These are phyloP conservation scores for Eurois occulta DNA, from an alignment of 2,888 invertebrate genomes.

Conservation along the genomic window DNA sequence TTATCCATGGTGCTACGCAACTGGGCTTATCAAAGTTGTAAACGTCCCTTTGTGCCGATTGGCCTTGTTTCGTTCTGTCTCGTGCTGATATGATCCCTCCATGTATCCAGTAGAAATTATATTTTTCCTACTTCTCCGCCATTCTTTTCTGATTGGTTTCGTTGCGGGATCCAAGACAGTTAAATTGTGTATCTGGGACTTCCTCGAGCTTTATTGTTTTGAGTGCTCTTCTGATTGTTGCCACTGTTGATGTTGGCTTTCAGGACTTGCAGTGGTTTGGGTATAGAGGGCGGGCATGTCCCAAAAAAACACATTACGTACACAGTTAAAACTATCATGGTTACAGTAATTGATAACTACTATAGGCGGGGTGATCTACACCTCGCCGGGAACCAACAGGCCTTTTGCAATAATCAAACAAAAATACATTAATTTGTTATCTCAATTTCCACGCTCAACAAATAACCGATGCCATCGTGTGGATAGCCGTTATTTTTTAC, in stretches of 20 bases:
- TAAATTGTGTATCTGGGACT: neutral
- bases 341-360: neutral
- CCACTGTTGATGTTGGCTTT: neutral
- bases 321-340: neutral
- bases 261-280: neutral
- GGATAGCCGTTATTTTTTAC: slow-evolving; percentile 57
- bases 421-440: slow-evolving; percentile 41
- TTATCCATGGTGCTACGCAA: neutral
- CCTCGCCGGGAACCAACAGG: neutral
- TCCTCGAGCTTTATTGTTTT: too few relatives aligned
- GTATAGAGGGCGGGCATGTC: neutral
- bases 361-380: neutral
- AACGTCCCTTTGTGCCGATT: too few relatives aligned
- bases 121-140: neutral
- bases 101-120: too few relatives aligned
- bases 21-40: neutral
- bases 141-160: neutral
- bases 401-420: slow-evolving; percentile 47
- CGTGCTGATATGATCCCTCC: too few relatives aligned
- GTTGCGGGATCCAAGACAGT: neutral
- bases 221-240: too few relatives aligned
- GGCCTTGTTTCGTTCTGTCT: too few relatives aligned
- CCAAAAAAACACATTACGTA: neutral
- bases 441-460: slow-evolving; percentile 47
- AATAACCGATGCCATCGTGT: slow-evolving; percentile 37